Conservation (phyloP, 2,888 invertebrate genomes). For the Pardosa pseudoannulata region DNA sequence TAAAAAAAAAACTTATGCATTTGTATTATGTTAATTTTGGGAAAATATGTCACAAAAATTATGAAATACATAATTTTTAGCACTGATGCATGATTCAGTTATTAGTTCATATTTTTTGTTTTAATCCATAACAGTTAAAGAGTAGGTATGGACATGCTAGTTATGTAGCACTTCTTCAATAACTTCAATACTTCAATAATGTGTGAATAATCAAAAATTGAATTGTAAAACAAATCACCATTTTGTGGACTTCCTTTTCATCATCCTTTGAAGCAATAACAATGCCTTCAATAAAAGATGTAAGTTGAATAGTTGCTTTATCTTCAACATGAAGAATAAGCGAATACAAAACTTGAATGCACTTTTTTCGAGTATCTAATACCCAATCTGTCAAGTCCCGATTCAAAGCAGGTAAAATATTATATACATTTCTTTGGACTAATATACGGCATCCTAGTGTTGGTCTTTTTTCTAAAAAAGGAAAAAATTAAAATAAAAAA, state of each 20-base stretch:
- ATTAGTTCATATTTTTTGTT: too few species aligned
- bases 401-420: constrained; percentile 84
- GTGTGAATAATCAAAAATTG: too few species aligned
- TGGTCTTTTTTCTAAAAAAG: constrained; percentile 84
- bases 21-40: too few species aligned
- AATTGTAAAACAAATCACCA: too few species aligned
- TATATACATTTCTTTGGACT: constrained; percentile 85
- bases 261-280: constrained; percentile 84
- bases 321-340: constrained; percentile 86
- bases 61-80: too few species aligned
- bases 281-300: constrained; percentile 81
- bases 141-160: too few species aligned
- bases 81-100: too few species aligned
- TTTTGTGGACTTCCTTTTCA: constrained; percentile 80
- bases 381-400: constrained; percentile 88
- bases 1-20: too few species aligned
- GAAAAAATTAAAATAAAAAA: background rate
- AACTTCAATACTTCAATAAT: too few species aligned
- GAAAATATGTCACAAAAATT: too few species aligned
- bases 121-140: too few species aligned
- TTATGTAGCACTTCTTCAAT: too few species aligned
- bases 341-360: constrained; percentile 85
- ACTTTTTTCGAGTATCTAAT: constrained; percentile 83
- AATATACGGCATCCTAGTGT: constrained; percentile 90
- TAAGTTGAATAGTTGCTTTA: constrained; percentile 84